Percentiles rank a stretch among this genome's conserved stretches.
phyloP scores from a whole-genome alignment of 2,797 vertebrate genomes.

The Mionectes olivaceus region DNA sequence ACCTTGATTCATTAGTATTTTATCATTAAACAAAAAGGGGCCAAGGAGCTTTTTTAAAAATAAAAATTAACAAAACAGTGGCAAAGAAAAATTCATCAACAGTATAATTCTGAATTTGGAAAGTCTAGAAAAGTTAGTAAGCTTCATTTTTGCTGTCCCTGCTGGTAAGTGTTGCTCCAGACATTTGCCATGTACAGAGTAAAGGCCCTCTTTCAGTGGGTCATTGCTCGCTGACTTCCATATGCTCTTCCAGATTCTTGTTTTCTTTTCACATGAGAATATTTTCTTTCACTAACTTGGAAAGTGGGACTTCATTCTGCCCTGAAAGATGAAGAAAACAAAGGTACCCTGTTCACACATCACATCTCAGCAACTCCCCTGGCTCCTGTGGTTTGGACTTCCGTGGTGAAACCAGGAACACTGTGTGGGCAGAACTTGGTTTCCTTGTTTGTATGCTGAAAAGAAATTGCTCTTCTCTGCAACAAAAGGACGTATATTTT shows the following conservation, averaged over 20 bases:
- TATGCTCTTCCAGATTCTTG: neutral
- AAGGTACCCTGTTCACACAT: neutral
- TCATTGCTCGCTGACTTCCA: neutral
- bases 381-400: neutral
- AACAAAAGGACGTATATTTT: neutral
- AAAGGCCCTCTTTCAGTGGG: neutral
- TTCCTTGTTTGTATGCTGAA: neutral
- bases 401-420: neutral
- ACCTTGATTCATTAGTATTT: neutral
- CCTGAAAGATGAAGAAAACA: neutral
- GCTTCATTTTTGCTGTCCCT: neutral
- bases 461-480: neutral
- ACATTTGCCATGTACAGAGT: neutral
- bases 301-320: neutral
- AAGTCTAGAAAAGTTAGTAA: neutral
- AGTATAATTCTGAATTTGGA: neutral
- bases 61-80: neutral
- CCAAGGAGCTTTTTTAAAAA: neutral
- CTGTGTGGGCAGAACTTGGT: neutral
- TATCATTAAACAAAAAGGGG: neutral
- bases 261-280: neutral
- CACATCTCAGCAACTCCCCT: neutral
- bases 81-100: neutral
- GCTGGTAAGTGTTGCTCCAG: neutral
- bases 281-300: neutral